Evolutionary conservation across 1,140 invertebrate species (phyloP).

Genomic region (Euwallacea fornicatus): DNA sequence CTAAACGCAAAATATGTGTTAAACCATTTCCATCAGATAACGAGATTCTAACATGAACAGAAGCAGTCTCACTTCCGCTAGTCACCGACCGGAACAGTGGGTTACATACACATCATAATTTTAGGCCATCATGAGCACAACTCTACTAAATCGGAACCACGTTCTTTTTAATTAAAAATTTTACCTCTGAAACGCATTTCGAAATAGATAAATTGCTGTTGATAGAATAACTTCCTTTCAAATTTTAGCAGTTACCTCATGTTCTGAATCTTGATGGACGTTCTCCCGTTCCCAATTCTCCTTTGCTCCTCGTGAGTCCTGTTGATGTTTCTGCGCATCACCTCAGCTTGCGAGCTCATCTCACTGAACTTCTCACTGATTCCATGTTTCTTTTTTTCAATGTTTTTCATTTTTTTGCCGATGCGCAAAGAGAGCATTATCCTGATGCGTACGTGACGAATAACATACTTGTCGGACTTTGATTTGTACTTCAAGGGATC

Average conservation of each 20-base stretch:
- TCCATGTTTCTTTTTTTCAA: conserved; percentile 4
- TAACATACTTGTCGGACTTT: conserved; percentile 50
- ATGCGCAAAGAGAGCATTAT: conserved; percentile 51
- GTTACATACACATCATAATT: conserved; percentile 25
- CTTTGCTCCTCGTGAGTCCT: conserved; percentile 49
- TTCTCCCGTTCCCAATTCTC: conserved; percentile 49
- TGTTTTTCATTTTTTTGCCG: conserved; percentile 39
- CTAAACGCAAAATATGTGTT: too few species aligned
- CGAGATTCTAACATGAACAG: not conserved
- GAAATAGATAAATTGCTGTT: not conserved
- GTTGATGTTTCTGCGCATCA: conserved; percentile 31
- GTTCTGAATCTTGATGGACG: conserved; percentile 52
- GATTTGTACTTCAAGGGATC: conserved; percentile 38
- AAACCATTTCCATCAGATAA: too few species aligned
- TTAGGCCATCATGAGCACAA: conserved; percentile 16
- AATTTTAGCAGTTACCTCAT: conserved; percentile 44
- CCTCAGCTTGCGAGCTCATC: not conserved
- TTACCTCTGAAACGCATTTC: not conserved
- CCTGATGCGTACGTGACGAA: conserved; percentile 50
- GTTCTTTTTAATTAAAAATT: not conserved
- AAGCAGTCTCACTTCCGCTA: conserved; percentile 11
- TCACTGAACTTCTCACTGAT: conserved; percentile 16
- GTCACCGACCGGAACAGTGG: conserved; percentile 11
- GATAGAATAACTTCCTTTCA: not conserved
- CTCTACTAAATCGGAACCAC: conserved; percentile 11